A percentile compares a stretch with the other conserved stretches of the same genome.
These are phyloP conservation scores for Silurus lanzhouensis DNA, from an alignment of 2,797 vertebrate genomes.

Conservation along the genomic window DNA sequence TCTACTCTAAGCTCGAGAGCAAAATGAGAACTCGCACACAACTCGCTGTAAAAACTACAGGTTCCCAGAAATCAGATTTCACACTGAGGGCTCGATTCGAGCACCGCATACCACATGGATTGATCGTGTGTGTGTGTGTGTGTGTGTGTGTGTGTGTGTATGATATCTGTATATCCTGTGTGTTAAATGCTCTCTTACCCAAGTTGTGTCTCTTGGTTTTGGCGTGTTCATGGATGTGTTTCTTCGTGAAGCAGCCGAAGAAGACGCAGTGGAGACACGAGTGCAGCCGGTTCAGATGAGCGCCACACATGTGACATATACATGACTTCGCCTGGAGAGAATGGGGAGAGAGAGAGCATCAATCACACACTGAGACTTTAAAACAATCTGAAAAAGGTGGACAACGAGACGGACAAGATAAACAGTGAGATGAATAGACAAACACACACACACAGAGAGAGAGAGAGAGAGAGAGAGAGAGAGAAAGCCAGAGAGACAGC, in stretches of 20 bases:
- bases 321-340: slow-evolving; percentile 90
- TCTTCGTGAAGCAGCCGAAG: slow-evolving; percentile 98
- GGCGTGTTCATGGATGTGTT: slow-evolving; percentile 97
- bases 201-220: slow-evolving; percentile 96
- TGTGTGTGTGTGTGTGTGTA: not conserved
- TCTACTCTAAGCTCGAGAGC: slow-evolving; percentile 16
- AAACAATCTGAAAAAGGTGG: not conserved
- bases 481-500: not conserved
- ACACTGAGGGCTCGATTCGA: too few relatives aligned
- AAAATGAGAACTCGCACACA: slow-evolving; percentile 8
- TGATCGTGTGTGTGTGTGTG: not conserved
- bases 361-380: not conserved
- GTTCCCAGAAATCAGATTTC: too few relatives aligned
- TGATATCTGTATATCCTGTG: not conserved
- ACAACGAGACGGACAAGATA: not conserved
- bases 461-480: too few relatives aligned
- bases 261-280: slow-evolving; percentile 98
- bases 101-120: not conserved
- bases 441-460: not conserved
- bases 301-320: slow-evolving; percentile 96
- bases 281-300: slow-evolving; percentile 95
- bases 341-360: too few relatives aligned
- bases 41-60: not conserved
- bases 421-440: not conserved
- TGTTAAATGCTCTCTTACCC: slow-evolving; percentile 74